Evolutionary conservation across 2,888 invertebrate genomes (phyloP).

Genomic region (Polyploca ridens): DNA sequence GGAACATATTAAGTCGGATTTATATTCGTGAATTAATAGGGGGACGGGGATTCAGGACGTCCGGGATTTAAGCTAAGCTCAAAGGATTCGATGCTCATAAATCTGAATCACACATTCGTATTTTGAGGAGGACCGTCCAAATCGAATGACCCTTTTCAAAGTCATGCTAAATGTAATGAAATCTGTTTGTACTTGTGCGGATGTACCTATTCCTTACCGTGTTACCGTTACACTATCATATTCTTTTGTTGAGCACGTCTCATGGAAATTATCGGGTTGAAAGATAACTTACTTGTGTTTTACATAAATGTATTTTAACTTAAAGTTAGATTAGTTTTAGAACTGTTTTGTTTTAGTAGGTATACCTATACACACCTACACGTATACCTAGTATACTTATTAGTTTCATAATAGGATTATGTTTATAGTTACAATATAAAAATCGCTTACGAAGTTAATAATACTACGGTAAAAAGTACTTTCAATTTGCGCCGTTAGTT

Average conservation of each 20-base stretch:
- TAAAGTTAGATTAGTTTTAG: neutral
- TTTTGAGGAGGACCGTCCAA: conserved; percentile 47
- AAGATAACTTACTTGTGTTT: neutral
- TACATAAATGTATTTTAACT: neutral
- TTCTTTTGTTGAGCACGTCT: conserved; percentile 21
- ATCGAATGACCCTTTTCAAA: conserved; percentile 57
- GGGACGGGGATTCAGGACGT: conserved; percentile 34
- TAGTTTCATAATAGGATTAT: neutral
- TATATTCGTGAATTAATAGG: conserved; percentile 45
- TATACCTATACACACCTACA: neutral
- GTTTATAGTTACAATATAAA: neutral
- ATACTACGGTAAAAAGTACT: too few species aligned
- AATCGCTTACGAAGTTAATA: too few species aligned
- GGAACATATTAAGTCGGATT: conserved; percentile 43
- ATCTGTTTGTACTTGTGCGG: conserved; percentile 21
- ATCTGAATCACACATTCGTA: conserved; percentile 54
- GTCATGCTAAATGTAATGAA: conserved; percentile 41
- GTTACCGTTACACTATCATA: conserved; percentile 12
- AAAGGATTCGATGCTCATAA: conserved; percentile 52
- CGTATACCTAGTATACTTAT: too few species aligned
- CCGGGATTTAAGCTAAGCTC: conserved; percentile 35
- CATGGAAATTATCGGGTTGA: conserved; percentile 15
- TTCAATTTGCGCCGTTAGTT: too few species aligned
- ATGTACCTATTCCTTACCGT: conserved; percentile 8
- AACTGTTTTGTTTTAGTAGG: neutral